Evolutionary conservation across 2,113 vertebrate genomes (phyloP), one percentile per base, ranked within the genome.

Genomic region (Progne subis): DNA sequence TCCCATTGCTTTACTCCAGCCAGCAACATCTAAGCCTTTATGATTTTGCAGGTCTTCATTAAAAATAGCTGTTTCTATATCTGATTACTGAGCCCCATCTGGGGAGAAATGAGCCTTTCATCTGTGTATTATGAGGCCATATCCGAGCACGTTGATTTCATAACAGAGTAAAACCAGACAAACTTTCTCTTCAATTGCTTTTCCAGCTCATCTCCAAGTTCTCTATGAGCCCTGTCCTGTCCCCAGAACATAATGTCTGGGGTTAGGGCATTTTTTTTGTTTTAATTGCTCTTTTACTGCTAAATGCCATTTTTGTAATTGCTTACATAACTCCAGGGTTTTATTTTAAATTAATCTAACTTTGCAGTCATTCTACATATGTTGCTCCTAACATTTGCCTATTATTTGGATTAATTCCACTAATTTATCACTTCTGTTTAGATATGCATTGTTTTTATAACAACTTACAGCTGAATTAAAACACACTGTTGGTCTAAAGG

Each of bases 41-140:
- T 70, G 68, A 84, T 88, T 94, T 87, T 92, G 56, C 88, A 86
- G 80, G 88, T 91, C 94, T 97, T 92, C 95, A 95, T 96, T 88
- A 95, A 92, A 82, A 88, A 93, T 92, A 64, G 84, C 90, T 93
- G 78, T 96, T 97, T 94, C 94, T 95, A 75, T 94, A 93, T 95
- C 88, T 95, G 93, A 94, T 96, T 91, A 72, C 59, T 76, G 76
- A 93, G 94, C 88, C 82, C 91, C 94, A 95, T 95, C 94, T 86
- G 92, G 87, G 94, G 75, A 74, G 75, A 90, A 95, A 89, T 31
- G 46, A 82, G 72, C 81, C 82, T 95, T 97, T 95, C 80, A 90
- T 95, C 84, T 96, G 82, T 81, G 84, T 56, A 81, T 95, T 93
- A 79, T 72, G 88, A 95, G 82, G 43, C 94, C 72, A 41, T 86